Conservation (phyloP, 2,888 invertebrate genomes). For the Pogonocherus hispidulus region DNA sequence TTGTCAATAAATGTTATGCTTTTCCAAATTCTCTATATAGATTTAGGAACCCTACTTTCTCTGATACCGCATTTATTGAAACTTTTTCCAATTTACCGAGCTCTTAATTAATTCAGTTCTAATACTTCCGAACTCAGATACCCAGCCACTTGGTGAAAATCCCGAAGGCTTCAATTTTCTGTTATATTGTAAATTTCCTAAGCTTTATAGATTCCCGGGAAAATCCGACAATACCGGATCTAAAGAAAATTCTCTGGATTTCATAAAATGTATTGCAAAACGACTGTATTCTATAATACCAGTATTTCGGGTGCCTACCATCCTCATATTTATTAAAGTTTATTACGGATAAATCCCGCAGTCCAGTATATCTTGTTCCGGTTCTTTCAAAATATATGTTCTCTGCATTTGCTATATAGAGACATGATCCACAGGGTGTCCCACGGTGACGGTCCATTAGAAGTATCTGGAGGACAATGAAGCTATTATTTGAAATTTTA, state of each 20-base stretch:
- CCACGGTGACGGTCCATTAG: too few relatives aligned
- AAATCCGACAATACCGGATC: background rate
- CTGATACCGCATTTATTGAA: background rate
- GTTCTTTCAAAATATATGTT: background rate
- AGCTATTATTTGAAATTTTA: too few relatives aligned
- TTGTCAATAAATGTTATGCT: too few relatives aligned
- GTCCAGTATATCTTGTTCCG: background rate
- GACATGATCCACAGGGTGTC: too few relatives aligned
- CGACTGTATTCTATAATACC: constrained; percentile 15
- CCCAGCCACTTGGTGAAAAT: background rate
- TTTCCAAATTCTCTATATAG: background rate
- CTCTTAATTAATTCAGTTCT: constrained; percentile 10
- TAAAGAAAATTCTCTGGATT: constrained; percentile 7
- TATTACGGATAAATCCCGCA: background rate
- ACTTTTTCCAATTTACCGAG: constrained; percentile 5
- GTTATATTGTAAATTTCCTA: constrained; percentile 12
- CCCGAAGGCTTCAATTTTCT: background rate
- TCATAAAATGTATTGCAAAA: constrained; percentile 26
- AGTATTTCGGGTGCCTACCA: constrained; percentile 23
- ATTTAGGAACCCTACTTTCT: background rate
- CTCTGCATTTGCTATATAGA: too few relatives aligned
- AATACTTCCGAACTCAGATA: background rate
- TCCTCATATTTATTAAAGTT: constrained; percentile 19
- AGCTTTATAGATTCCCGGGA: constrained; percentile 1
- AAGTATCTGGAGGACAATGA: too few relatives aligned